Evolutionary conservation across 2,113 vertebrate species (phyloP), one percentile per base, ranked within the genome.

Genomic region (Ascaphus truei): DNA sequence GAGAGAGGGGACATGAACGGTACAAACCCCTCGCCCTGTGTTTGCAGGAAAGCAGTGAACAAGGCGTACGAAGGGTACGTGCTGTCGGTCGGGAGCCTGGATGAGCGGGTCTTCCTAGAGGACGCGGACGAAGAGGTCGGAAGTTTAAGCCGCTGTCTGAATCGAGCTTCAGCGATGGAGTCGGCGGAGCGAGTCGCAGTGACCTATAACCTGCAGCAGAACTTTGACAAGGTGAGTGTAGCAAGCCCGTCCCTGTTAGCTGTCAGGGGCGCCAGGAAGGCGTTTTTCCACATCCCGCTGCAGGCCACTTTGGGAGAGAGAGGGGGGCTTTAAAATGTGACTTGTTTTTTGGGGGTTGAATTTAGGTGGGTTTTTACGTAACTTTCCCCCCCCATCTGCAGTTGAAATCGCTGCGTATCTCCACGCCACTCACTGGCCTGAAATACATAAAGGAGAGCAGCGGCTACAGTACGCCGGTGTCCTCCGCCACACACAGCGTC

Each of bases 41-140:
- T 39, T 25, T 72, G 0, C 29, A 98, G 96, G 51, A 85, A 95
- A 84, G 91, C 94, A 72, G 89, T 98, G 78, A 94, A 85, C 75
- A 93, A 95, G 26, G 91, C 91, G 25, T 98, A 98, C 0, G 96
- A 98, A 71, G 95, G 95, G 67, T 93, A 94, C 2, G 81, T 98
- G 1, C 61, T 98, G 72, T 92, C 95, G 1, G 88, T 90, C 3
- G 96, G 96, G 27, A 89, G 92, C 39, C 81, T 98, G 3, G 95
- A 98, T 56, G 96, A 98, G 80, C 78, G 95, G 45, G 92, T 98
- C 72, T 98, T 98, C 79, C 89, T 94, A 0, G 94, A 93, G 0
- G 94, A 98, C 11, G 92, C 94, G 0, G 93, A 86, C 7, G 95
- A 96, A 56, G 93, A 96, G 75, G 92, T 97, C 27, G 94, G 94